A percentile compares a stretch with the other conserved stretches of the same genome.
These are phyloP conservation scores for Myzus persicae DNA, from an alignment of 1,140 invertebrate species.

Conservation along the genomic window DNA sequence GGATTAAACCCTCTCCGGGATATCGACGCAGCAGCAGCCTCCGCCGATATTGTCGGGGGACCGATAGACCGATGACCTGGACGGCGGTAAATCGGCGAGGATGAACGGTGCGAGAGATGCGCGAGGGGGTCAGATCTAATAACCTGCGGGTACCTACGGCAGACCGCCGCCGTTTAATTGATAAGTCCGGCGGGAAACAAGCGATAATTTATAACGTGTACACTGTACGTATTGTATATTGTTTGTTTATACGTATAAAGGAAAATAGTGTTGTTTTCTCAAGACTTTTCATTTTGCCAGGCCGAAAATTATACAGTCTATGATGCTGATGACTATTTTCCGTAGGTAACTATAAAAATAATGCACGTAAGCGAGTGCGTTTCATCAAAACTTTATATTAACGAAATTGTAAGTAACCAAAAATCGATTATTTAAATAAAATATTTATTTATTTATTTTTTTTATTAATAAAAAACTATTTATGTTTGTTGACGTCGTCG, in stretches of 20 bases:
- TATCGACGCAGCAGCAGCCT: slow-evolving; percentile 8
- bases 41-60: slow-evolving; percentile 20
- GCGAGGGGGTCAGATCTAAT: neutral
- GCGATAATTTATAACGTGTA: slow-evolving; percentile 30
- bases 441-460: neutral
- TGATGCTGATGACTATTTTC: neutral
- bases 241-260: too few species aligned
- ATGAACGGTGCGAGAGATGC: neutral
- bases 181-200: slow-evolving; percentile 38
- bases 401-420: neutral
- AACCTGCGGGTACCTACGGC: neutral
- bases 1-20: slow-evolving; percentile 37
- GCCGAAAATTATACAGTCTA: neutral
- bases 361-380: neutral
- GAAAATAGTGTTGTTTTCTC: neutral
- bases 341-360: neutral
- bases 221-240: neutral
- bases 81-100: neutral
- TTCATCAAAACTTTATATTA: neutral
- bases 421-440: neutral
- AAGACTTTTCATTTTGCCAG: neutral
- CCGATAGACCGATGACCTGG: slow-evolving; percentile 19
- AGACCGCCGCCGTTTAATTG: slow-evolving; percentile 26
- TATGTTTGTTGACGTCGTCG: neutral
- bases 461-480: neutral